phyloP scores from a whole-genome alignment of 92 coral and sea anemone species.

The Meandrina meandrites region DNA sequence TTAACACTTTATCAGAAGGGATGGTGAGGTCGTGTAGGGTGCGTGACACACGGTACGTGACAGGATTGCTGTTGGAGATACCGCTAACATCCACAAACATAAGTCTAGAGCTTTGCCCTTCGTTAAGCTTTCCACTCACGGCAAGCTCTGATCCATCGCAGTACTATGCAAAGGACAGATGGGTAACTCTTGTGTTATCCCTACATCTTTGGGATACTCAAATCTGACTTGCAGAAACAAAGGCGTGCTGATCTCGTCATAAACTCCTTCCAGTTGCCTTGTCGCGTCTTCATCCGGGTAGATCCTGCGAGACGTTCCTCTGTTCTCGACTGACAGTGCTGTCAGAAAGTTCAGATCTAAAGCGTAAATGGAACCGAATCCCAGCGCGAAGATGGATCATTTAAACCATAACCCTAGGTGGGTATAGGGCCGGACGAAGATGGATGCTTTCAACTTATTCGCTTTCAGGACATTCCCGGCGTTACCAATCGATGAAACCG shows the following conservation, averaged over 20 bases:
- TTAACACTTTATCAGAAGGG: constrained; percentile 32
- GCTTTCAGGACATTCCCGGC: too few relatives aligned
- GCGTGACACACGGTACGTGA: constrained; percentile 37
- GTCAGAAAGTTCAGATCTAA: constrained; percentile 29
- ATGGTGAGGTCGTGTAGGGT: constrained; percentile 36
- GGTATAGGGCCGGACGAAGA: too few relatives aligned
- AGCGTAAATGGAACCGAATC: constrained; percentile 34
- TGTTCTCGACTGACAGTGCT: constrained; percentile 46
- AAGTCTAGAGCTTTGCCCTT: constrained; percentile 7
- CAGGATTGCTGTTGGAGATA: background rate
- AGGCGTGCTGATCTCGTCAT: constrained; percentile 55
- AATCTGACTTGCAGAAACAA: constrained; percentile 35
- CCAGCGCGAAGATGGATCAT: constrained; percentile 56
- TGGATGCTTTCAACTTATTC: constrained; percentile 31
- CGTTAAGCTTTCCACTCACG: constrained; percentile 55
- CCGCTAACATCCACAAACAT: constrained; percentile 38
- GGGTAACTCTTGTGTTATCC: constrained; percentile 33
- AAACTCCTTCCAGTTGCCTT: constrained; percentile 55
- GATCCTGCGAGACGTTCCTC: constrained; percentile 51
- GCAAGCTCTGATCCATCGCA: constrained; percentile 60
- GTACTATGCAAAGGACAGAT: constrained; percentile 32
- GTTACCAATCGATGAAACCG: too few relatives aligned
- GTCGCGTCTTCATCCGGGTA: constrained; percentile 54
- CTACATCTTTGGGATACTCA: constrained; percentile 46
- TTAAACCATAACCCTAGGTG: too few relatives aligned